Evolutionary conservation across 2,113 vertebrate genomes (phyloP), one percentile per base, ranked within the genome.

Genomic region (Phalacrocorax brasilianus): DNA sequence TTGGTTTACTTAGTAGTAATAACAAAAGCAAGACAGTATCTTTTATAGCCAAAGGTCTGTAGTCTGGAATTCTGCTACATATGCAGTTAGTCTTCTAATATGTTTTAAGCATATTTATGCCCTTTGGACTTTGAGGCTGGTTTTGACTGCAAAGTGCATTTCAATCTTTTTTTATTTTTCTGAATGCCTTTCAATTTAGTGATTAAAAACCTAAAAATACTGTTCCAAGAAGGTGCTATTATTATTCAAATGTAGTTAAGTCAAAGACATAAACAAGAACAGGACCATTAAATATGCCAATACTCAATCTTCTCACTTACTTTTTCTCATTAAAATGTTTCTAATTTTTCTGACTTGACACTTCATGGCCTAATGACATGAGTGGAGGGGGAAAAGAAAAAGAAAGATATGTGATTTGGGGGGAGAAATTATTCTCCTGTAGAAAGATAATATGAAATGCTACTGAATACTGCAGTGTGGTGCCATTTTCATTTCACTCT

Each of bases 191-290:
- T 42, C 62, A 77, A 50, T 67, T 63, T 63, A 77, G 23, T 85
- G n/a, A 90, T 94, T 91, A 77, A 76, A 91, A 85, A 91, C 24
- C 62, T 71, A 88, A 88, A 94, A 96, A 93, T 62, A 89, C 14
- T 77, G 11, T 63, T 89, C 32, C 17, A 83, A 74, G 38, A 73
- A 80, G 35, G 5, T 66, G 14, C 1, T 13, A 63, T 73, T 91
- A 87, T 93, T 89, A 94, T 83, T 91, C 38, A 86, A 80, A 83
- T 47, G 12, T 55, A 38, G 8, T 70, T 73, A 80, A 90, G 5
- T 49, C 74, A 83, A 76, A 85, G 20, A 74, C 12, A 78, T 61
- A 83, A 93, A 66, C 50, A 88, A 85, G 33, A 85, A 27, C 2
- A 76, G 32, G 42, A 61, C 35, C 16, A 68, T 75, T 89, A 88